Base-by-base conservation (phyloP, 2,888 invertebrate genomes). In the Aleiodes testaceus region DNA sequence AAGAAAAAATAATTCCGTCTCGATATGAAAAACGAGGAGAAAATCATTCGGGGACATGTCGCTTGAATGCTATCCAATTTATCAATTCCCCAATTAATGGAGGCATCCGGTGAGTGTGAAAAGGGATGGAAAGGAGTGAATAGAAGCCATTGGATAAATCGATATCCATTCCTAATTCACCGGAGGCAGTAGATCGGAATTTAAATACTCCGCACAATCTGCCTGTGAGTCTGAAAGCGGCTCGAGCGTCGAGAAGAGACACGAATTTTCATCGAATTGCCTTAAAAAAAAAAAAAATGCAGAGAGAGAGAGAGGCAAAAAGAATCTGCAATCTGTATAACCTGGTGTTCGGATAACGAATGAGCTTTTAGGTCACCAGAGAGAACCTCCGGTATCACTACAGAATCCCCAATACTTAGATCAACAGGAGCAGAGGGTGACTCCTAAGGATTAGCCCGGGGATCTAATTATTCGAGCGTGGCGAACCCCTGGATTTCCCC, bases 41-140 rank as follows among this genome's bases (percentile, higher is more conserved):
- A 45, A 45, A 66, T 65, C 59, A 36, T 55, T 59, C 36, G 44
- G 26, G 47, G 42, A 66, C 45, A 66, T 49, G 63, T 67, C 61
- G 61, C 53, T 50, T 63, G 66, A 71, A 50, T 63, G 71, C 67
- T 44, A 71, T 71, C 61, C 67, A 71, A 71, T 71, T 71, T 67
- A 71, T 67, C 71, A 71, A 63, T 67, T 36, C 67, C 26, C 67
- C 67, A 71, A 71, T 71, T 71, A 63, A 67, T 71, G 44, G 66
- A 70, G 61, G 59, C 55, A 66, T 66, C 61, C 70, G 70, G 5
- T 11, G 66, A 44, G 44, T 45, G 36, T 52, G 50, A 67, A 61
- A 63, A 18, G 67, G 22, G 53, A 63, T 22, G 36, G 16, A 26
- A 45, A 45, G 45, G 26, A 7, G 22, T 63, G 45, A 20, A 63